Base-by-base conservation (phyloP, 2,888 invertebrate genomes). In the Chesias legatella region DNA sequence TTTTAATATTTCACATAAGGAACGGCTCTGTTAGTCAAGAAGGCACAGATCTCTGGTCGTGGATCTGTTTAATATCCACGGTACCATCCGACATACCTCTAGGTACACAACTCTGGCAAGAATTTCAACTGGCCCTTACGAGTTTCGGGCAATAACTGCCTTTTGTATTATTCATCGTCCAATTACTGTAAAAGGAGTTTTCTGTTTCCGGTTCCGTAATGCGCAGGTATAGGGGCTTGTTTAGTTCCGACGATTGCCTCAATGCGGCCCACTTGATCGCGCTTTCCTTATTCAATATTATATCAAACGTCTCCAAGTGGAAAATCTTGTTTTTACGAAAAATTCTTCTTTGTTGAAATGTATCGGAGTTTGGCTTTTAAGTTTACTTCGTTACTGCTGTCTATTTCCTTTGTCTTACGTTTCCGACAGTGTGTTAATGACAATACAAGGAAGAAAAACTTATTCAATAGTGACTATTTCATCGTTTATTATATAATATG, bases 91-190 rank as follows among this genome's bases (percentile, higher is more conserved):
- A 17, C 13, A 17, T 17, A 17, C 13, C 13, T 17, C 13, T 3
- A 17, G 13, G 5, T 17, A 17, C 13, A 17, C 2, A 17, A 17
- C 5, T 17, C 3, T 17, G 13, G 51, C 51, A 54, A 53, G 48
- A 51, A 59, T 62, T 61, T 62, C 57, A 56, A 61, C 55, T 60
- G 67, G 63, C 66, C 67, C 59, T 72, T 78, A 75, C 75, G 67
- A 73, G 76, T 76, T 79, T 70, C 59, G 68, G 66, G 66, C 76
- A 77, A 80, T 85, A 86, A 85, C 79, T 68, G 76, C 68, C 81
- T 81, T 63, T 78, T 89, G 88, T 88, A 84, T 88, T 88, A 89
- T 89, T 88, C 88, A 89, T 80, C 68, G 78, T 73, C 85, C 88
- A 88, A 88, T 89, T 88, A 88, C 79, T 77, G 78, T 79, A 76